Conservation (phyloP, 1,140 invertebrate species). For the Bemisia tabaci region DNA sequence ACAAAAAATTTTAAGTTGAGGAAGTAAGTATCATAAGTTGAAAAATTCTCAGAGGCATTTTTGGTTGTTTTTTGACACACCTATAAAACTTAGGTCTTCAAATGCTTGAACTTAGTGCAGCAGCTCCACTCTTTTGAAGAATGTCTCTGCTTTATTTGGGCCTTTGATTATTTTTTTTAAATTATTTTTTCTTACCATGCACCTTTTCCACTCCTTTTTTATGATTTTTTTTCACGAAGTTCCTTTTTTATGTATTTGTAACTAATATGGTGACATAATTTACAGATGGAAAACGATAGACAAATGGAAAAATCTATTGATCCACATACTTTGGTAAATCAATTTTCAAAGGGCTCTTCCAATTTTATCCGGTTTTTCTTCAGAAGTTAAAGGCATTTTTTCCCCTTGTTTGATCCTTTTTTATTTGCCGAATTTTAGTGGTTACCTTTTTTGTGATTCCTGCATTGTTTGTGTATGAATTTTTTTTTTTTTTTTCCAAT, state of each 20-base stretch:
- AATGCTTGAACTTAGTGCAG: too few species aligned
- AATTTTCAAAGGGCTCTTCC: not conserved
- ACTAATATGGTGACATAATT: not conserved
- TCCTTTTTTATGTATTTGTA: not conserved
- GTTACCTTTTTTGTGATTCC: not conserved
- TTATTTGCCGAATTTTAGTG: not conserved
- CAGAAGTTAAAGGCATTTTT: not conserved
- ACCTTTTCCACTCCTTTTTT: not conserved
- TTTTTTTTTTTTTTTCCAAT: not conserved
- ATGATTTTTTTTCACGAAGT: not conserved
- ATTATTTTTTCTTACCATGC: slow-evolving; percentile 1
- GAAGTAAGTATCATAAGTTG: too few species aligned
- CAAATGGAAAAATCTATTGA: not conserved
- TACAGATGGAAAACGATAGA: not conserved
- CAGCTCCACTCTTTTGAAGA: too few species aligned
- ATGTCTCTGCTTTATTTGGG: too few species aligned
- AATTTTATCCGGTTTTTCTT: not conserved
- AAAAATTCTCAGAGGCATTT: too few species aligned
- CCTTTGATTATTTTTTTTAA: not conserved
- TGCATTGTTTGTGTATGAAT: too few species aligned
- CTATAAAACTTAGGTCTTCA: too few species aligned
- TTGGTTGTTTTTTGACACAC: too few species aligned
- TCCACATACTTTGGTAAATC: not conserved
- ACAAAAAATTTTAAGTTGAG: too few species aligned
- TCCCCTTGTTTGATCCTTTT: not conserved